A percentile compares a stretch with the other conserved stretches of the same genome.
These are phyloP conservation scores for Slavum lentiscoides DNA, from an alignment of 2,888 invertebrate genomes.

Conservation along the genomic window DNA sequence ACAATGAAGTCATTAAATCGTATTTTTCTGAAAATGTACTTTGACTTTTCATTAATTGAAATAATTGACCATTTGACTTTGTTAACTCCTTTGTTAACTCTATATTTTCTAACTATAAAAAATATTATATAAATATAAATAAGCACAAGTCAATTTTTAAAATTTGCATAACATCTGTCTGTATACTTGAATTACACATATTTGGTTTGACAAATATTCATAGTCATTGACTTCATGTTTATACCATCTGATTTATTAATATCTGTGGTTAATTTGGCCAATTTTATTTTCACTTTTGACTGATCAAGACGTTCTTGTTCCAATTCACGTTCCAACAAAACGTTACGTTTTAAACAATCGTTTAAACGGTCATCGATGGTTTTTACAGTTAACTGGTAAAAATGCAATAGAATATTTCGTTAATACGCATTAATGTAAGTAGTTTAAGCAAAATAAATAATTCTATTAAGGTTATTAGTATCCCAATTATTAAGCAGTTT, in stretches of 20 bases:
- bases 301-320: conserved; percentile 10
- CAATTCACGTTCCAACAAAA: conserved; percentile 17
- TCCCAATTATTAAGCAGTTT: no score
- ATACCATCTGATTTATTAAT: background rate
- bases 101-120: conserved; percentile 7
- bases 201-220: conserved; percentile 8
- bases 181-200: conserved; percentile 8
- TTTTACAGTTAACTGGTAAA: background rate
- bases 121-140: background rate
- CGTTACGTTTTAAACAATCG: background rate
- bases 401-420: background rate
- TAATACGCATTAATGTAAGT: no score
- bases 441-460: no score
- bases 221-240: background rate
- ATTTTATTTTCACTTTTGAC: conserved; percentile 4
- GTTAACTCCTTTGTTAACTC: conserved; percentile 8
- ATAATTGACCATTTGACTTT: conserved; percentile 6
- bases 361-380: conserved; percentile 10
- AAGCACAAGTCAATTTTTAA: background rate
- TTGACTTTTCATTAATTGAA: background rate
- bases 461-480: no score
- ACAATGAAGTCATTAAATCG: background rate
- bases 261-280: background rate
- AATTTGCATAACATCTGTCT: background rate
- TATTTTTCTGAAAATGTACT: background rate